phyloP scores from a whole-genome alignment of 92 coral and sea anemone genomes.

The Epizoanthus ramosus region DNA sequence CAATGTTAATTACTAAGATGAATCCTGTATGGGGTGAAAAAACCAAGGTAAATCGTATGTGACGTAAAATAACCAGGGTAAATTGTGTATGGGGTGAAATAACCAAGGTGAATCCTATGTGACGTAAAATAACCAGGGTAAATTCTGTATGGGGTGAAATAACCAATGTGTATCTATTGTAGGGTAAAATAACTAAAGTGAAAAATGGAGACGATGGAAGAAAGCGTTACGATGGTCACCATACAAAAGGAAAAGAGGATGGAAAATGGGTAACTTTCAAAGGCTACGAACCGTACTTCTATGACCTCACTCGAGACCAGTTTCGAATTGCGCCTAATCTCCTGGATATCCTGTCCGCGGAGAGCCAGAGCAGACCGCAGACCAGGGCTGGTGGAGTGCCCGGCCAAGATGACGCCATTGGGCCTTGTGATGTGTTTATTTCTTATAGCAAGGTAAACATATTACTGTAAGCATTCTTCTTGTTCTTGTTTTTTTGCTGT shows the following conservation, averaged over 20 bases:
- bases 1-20: no score
- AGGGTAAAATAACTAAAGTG: constrained; percentile 87
- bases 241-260: constrained; percentile 84
- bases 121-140: not conserved
- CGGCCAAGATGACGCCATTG: constrained; percentile 31
- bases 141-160: not conserved
- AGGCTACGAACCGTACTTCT: constrained; percentile 62
- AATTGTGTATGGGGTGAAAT: no score
- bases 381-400: not conserved
- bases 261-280: constrained; percentile 90
- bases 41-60: no score
- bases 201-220: constrained; percentile 57
- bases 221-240: constrained; percentile 82
- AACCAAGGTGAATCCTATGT: not conserved
- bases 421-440: constrained; percentile 83
- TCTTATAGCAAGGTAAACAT: constrained; percentile 79
- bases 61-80: no score
- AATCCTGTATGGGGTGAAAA: no score
- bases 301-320: constrained; percentile 58
- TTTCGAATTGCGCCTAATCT: constrained; percentile 92
- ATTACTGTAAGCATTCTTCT: not conserved
- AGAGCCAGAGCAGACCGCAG: constrained; percentile 41
- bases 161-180: constrained; percentile 50
- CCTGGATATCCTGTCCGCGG: constrained; percentile 81
- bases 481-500: not conserved